Conservation (phyloP, 2,797 vertebrate genomes). For the Enteromius viviparus region DNA sequence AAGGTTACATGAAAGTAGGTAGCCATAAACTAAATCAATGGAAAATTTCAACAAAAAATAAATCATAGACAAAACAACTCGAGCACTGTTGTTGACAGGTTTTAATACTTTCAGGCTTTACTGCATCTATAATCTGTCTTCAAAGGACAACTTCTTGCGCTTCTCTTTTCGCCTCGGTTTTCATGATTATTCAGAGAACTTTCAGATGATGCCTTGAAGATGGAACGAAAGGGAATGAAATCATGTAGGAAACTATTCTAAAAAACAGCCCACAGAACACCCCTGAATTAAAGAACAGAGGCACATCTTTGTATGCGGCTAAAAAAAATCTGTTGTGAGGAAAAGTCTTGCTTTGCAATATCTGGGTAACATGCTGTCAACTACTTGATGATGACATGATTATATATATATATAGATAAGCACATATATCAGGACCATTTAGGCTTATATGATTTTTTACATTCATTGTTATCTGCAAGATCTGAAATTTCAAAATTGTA, state of each 20-base stretch:
- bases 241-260: conserved; percentile 56
- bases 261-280: conserved; percentile 47
- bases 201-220: conserved; percentile 58
- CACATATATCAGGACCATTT: neutral
- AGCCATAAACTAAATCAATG: conserved; percentile 52
- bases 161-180: conserved; percentile 60
- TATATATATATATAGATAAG: neutral
- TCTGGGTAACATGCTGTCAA: neutral
- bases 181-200: conserved; percentile 68
- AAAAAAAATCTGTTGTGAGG: neutral
- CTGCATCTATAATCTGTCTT: conserved; percentile 1
- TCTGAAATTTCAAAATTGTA: neutral
- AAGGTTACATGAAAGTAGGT: conserved; percentile 60
- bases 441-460: neutral
- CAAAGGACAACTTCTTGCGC: neutral
- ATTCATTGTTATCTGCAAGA: neutral
- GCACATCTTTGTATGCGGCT: neutral
- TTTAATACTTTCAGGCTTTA: conserved; percentile 11
- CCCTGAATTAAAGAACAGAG: conserved; percentile 36
- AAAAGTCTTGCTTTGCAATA: neutral
- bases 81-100: conserved; percentile 28
- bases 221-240: conserved; percentile 64
- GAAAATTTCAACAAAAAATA: neutral
- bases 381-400: neutral
- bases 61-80: neutral